Conservation (phyloP, 2,797 vertebrate genomes). For the Hozukius guyotensis region DNA sequence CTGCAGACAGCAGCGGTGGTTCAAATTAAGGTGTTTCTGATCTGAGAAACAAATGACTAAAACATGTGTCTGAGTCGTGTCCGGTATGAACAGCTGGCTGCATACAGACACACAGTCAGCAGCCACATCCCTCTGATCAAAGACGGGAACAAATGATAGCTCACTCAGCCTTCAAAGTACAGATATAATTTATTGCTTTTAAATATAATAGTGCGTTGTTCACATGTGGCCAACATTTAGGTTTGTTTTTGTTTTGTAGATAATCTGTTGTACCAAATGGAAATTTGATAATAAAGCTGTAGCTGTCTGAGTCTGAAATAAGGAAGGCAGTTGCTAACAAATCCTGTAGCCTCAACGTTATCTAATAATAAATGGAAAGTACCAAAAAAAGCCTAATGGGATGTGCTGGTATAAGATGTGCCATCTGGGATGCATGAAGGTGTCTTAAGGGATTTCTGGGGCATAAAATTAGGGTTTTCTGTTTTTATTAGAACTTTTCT, state of each 20-base stretch:
- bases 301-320: background rate
- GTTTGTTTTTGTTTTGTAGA: background rate
- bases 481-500: background rate
- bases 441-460: background rate
- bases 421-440: background rate
- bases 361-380: background rate
- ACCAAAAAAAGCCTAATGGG: background rate
- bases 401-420: background rate
- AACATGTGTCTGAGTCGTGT: conserved; percentile 41
- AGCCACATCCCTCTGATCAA: conserved; percentile 27
- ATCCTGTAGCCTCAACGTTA: background rate
- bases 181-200: background rate
- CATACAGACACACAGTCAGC: conserved; percentile 12
- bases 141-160: conserved; percentile 30
- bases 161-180: conserved; percentile 18
- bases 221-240: background rate
- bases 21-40: conserved; percentile 32
- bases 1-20: background rate
- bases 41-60: conserved; percentile 18
- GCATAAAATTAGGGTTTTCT: background rate
- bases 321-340: background rate
- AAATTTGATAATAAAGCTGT: background rate
- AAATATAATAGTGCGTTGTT: background rate
- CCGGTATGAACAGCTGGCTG: conserved; percentile 30
- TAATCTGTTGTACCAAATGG: background rate